Evolutionary conservation across 2,888 invertebrate genomes (phyloP), one percentile per base, ranked within the genome.

Genomic region (Nineta flava): DNA sequence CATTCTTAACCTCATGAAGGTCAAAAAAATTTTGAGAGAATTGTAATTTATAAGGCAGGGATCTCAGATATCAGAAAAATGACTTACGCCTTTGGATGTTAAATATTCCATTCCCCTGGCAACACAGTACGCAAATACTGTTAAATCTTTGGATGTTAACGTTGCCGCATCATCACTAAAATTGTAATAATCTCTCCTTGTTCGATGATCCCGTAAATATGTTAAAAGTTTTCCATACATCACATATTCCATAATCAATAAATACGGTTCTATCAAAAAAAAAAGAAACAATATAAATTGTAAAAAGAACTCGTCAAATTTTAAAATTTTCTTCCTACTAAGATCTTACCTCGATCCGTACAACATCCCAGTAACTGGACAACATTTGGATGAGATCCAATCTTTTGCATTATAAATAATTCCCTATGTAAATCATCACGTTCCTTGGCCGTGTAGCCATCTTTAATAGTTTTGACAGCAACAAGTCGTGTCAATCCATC

Each of bases 61-160:
- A n/a, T n/a, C n/a, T n/a, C n/a, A n/a, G n/a, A n/a, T n/a, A n/a
- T n/a, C n/a, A n/a, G n/a, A n/a, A n/a, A n/a, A n/a, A n/a, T 5
- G 2, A 63, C 73, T 70, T 62, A 88, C 87, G 69, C 83, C 83
- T 64, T 84, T 82, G 17, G 81, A 80, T 12, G 83, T 79, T 44
- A 88, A 77, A 58, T 87, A 87, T 59, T 86, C 86, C 87, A 88
- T 88, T 49, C 88, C 88, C 53, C 83, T 71, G 1, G 88, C 86
- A 41, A 88, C 83, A 58, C 87, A 87, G 62, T 86, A 78, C 0
- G 86, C 83, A 61, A 87, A 87, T 15, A 83, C 81, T 0, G 85
- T 84, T 50, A 87, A 71, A 54, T 87, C 86, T 21, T 83, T 70
- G 0, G 82, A 79, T 3, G 81, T 80, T 21, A 83, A 68, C 1